Evolutionary conservation across 2,888 invertebrate species (phyloP).

Genomic region (Apantesis nais): DNA sequence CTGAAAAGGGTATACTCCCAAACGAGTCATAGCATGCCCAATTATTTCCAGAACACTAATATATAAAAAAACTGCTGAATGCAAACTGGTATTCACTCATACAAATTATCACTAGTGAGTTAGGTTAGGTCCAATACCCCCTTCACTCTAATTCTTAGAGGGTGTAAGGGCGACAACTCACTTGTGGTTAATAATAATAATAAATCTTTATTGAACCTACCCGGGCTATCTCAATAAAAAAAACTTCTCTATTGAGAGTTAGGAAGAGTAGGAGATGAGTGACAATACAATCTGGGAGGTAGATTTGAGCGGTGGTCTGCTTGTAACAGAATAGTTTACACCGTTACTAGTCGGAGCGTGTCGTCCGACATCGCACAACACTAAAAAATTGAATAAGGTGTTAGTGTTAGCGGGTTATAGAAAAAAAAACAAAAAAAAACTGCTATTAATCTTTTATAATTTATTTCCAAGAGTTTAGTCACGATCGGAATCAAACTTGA

Average conservation of each 20-base stretch:
- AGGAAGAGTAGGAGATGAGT: constrained; percentile 5
- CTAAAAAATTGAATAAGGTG: constrained; percentile 20
- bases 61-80: too few species aligned
- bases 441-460: background rate
- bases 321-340: constrained; percentile 41
- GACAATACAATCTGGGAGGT: constrained; percentile 15
- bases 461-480: background rate
- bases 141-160: too few species aligned
- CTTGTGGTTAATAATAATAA: too few species aligned
- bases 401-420: constrained; percentile 16
- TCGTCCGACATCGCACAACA: constrained; percentile 39
- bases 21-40: too few species aligned
- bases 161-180: too few species aligned
- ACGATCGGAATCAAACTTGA: background rate
- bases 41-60: too few species aligned
- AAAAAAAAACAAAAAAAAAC: background rate
- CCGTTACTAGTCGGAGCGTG: constrained; percentile 50
- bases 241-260: background rate
- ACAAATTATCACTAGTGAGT: too few species aligned
- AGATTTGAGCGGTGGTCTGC: constrained; percentile 36
- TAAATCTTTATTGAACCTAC: background rate
- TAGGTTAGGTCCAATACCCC: too few species aligned
- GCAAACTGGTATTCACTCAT: too few species aligned
- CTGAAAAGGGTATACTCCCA: too few species aligned
- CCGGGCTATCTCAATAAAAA: background rate